Percentiles rank a stretch among this genome's conserved stretches.
phyloP scores from a whole-genome alignment of 2,113 vertebrate species.

The Entosphenus tridentatus region DNA sequence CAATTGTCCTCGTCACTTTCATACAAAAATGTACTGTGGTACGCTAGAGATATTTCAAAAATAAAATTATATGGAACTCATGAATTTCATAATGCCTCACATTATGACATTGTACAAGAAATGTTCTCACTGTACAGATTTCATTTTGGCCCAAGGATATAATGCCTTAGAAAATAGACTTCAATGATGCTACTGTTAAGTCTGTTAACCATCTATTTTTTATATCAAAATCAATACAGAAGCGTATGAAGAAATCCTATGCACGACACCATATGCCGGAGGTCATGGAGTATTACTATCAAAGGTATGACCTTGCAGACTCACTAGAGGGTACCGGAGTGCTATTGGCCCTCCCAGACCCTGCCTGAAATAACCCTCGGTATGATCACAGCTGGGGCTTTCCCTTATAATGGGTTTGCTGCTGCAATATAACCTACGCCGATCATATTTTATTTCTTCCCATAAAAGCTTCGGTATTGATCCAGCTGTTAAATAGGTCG shows the following conservation, averaged over 20 bases:
- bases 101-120: too few relatives aligned
- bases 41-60: too few relatives aligned
- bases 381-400: not conserved
- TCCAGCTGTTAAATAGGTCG: not conserved
- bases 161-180: too few relatives aligned
- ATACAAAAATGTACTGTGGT: too few relatives aligned
- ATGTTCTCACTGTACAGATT: too few relatives aligned
- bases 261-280: not conserved
- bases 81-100: too few relatives aligned
- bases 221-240: not conserved
- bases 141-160: too few relatives aligned
- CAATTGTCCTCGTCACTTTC: too few relatives aligned
- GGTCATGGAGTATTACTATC: constrained; percentile 3
- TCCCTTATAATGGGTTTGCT: constrained; percentile 4
- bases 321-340: constrained; percentile 5
- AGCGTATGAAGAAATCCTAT: constrained; percentile 4
- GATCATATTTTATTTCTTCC: constrained; percentile 6
- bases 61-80: too few relatives aligned
- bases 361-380: constrained; percentile 1
- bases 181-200: too few relatives aligned
- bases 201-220: not conserved
- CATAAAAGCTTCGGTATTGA: constrained; percentile 6
- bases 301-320: constrained; percentile 1
- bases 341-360: not conserved
- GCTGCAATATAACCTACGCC: constrained; percentile 2